Evolutionary conservation across 2,888 invertebrate species (phyloP), one percentile per base, ranked within the genome.

Genomic region (Nymphalis urticae): DNA sequence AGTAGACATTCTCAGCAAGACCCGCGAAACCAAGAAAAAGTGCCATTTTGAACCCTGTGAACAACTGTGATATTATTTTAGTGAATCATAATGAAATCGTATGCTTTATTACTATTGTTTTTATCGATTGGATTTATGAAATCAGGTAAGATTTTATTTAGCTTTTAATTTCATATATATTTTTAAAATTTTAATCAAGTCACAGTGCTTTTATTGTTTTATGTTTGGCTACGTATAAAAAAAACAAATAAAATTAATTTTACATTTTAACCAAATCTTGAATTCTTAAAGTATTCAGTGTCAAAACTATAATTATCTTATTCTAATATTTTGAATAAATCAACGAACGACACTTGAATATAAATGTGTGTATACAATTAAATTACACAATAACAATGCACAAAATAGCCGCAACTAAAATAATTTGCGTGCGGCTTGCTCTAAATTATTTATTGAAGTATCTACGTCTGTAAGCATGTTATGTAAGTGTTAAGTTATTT

Each of bases 91-190:
- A 71, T 68, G 67, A 58, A 64, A 66, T 69, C 75, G 75, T 72
- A 73, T 61, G 48, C 56, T 69, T 71, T 68, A 67, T 74, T 75
- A 74, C 68, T 76, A 66, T 80, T 69, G 62, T 75, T 68, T 73
- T 73, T 82, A 66, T 73, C 77, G 53, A 60, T 84, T 71, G 85
- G 85, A 79, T 79, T 78, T 74, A 75, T 83, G 16, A 73, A 78
- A 70, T 71, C 79, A 69, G 85, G 86, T 86, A 77, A 80, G 80
- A 17, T 58, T 42, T 67, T 64, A 2, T 21, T 19, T 9, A 17
- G n/a, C 32, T 13, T 27, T 48, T 27, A 17, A 32, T 47, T 2
- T 32, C 36, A 63, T 54, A 7, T 54, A 47, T 36, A 36, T 42
- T 4, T 42, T 13, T 48, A 48, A n/a, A 2, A 48, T 48, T 48